Conservation (phyloP, 2,113 vertebrate genomes). For the Leptosomus discolor region DNA sequence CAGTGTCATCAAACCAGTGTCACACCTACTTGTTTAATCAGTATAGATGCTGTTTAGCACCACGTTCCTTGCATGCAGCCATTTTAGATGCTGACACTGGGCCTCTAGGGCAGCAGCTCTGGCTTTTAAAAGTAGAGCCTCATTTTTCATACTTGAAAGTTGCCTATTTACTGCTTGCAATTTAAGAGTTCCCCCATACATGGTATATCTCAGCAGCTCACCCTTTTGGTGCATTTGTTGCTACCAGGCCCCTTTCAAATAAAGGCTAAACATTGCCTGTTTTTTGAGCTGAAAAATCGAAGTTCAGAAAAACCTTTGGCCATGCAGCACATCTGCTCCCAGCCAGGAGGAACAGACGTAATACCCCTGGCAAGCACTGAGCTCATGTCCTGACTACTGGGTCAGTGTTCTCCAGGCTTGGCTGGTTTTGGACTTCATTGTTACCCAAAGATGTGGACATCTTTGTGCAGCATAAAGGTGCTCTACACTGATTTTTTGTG, state of each 20-base stretch:
- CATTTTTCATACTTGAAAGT: background rate
- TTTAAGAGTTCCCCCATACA: background rate
- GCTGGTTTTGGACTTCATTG: background rate
- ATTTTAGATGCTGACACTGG: background rate
- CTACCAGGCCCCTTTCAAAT: background rate
- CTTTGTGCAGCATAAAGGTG: background rate
- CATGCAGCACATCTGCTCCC: background rate
- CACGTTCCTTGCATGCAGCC: background rate
- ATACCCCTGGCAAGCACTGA: background rate
- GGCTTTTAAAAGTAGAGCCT: background rate
- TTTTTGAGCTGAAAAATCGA: background rate
- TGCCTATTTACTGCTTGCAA: background rate
- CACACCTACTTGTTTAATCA: background rate
- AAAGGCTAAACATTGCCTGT: background rate
- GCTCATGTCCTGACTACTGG: rapidly evolving
- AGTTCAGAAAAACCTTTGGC: background rate
- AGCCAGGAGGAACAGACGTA: background rate
- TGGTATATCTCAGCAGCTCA: background rate
- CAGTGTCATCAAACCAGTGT: background rate
- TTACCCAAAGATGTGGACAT: background rate
- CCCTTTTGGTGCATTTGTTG: background rate
- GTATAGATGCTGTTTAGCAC: background rate
- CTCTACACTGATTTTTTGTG: background rate
- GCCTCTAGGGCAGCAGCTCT: background rate
- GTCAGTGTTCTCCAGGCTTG: background rate